Base-by-base conservation (phyloP, 1,140 invertebrate species). In the Galleria mellonella region DNA sequence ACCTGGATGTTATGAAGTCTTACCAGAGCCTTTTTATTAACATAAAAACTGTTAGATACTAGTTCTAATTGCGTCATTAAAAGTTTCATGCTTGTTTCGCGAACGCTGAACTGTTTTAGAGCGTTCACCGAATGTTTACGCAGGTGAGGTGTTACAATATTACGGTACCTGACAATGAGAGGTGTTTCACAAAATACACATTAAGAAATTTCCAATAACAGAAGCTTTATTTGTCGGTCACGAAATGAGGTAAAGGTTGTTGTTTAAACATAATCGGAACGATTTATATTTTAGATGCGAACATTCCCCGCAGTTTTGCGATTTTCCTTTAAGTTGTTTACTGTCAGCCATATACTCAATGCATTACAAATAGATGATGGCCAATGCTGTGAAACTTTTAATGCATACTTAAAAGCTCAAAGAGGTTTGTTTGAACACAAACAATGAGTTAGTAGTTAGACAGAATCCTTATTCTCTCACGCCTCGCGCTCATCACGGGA, bases 391-490 rank as follows among this genome's bases (percentile, higher is more conserved):
- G 14, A 43, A 35, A 43, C 7, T 27, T 33, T 33, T 33, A 43
- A 43, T 43, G 41, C 11, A 15, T 33, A 43, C 32, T 12, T 43
- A 35, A 23, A 43, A 43, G 31, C 32, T 43, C 29, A 42, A 32
- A 63, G 61, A 50, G 43, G 44, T 37, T 58, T 55, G 59, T 74
- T 74, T 65, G 47, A 66, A 62, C 51, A 60, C 60, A 72, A 82
- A 76, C 71, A 82, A 66, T 69, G 56, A 32, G 45, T 63, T 63
- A 56, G 62, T 57, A 59, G 66, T 59, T 77, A 75, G 67, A 59
- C 62, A 66, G 65, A 63, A 57, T 68, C 56, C 63, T 72, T 70
- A 68, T 64, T 68, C 67, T 69, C 74, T 73, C 65, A 75, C 71
- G 61, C 63, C 56, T 60, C 51, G 46, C 58, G 54, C 51, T 55